phyloP scores from a whole-genome alignment of 2,113 vertebrate genomes.

The Gasterosteus aculeatus region DNA sequence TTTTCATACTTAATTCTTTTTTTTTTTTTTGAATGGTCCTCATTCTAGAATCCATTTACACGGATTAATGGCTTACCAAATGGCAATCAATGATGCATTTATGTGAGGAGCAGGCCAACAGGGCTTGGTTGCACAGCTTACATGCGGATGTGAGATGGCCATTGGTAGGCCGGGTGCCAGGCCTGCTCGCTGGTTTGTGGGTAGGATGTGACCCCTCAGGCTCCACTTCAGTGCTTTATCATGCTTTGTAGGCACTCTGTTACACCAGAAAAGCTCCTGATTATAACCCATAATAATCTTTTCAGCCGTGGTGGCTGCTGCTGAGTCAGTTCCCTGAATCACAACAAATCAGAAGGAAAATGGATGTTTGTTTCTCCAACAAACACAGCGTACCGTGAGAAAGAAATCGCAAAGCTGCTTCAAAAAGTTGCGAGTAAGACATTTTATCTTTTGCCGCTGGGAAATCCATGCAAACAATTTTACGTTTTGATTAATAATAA shows the following conservation, averaged over 20 bases:
- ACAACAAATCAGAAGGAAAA: conserved; percentile 54
- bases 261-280: conserved; percentile 76
- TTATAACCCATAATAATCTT: conserved; percentile 76
- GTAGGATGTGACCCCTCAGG: conserved; percentile 72
- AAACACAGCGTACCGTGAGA: not conserved
- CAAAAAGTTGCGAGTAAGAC: not conserved
- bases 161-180: conserved; percentile 69
- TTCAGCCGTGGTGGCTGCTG: conserved; percentile 48
- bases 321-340: conserved; percentile 66
- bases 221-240: conserved; percentile 74
- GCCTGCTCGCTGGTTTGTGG: conserved; percentile 72
- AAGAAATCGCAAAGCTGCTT: conserved; percentile 5
- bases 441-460: not conserved
- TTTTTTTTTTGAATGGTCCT: conserved; percentile 76
- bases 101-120: conserved; percentile 70
- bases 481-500: conserved; percentile 17
- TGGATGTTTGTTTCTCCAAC: conserved; percentile 24
- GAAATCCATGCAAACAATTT: not conserved
- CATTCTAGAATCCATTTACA: conserved; percentile 82
- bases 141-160: conserved; percentile 70
- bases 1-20: conserved; percentile 41
- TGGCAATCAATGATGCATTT: conserved; percentile 83
- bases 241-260: conserved; percentile 77
- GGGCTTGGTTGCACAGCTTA: conserved; percentile 73
- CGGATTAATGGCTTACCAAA: conserved; percentile 83